A percentile compares a stretch with the other conserved stretches of the same genome.
These are phyloP conservation scores for Lycia hirtaria DNA, from an alignment of 2,888 invertebrate species.

Conservation along the genomic window DNA sequence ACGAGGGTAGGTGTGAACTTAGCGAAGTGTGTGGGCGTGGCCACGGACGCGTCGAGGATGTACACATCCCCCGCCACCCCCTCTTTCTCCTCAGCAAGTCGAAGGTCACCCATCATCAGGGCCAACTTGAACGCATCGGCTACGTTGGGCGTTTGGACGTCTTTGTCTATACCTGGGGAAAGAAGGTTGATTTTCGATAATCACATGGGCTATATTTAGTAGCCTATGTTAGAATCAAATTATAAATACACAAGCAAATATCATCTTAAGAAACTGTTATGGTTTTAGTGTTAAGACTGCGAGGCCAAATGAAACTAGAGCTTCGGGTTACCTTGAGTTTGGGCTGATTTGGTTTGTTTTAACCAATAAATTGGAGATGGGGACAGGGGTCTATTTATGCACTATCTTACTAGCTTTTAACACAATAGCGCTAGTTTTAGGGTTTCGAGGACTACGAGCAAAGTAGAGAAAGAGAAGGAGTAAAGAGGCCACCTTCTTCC, in stretches of 20 bases:
- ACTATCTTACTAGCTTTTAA: no score
- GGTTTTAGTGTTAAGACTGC: no score
- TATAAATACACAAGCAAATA: neutral
- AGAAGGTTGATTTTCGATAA: neutral
- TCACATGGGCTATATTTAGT: neutral
- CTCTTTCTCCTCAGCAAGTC: constrained; percentile 90
- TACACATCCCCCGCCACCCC: constrained; percentile 95
- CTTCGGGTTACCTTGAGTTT: no score
- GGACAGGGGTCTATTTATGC: no score
- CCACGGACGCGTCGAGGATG: constrained; percentile 91
- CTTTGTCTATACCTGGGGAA: constrained; percentile 86
- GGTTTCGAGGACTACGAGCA: no score
- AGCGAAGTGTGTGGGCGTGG: constrained; percentile 92
- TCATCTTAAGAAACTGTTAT: no score
- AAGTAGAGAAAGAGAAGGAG: no score
- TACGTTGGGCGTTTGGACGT: constrained; percentile 89
- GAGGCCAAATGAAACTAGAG: no score
- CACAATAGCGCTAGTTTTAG: no score
- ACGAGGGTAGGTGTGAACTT: constrained; percentile 93
- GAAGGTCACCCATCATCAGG: constrained; percentile 93
- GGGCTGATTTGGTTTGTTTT: no score
- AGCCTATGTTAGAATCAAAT: neutral
- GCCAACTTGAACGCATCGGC: constrained; percentile 93
- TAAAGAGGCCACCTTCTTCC: no score
- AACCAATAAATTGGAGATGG: no score